phyloP scores from a whole-genome alignment of 2,888 invertebrate species.

The Eulithis testata region DNA sequence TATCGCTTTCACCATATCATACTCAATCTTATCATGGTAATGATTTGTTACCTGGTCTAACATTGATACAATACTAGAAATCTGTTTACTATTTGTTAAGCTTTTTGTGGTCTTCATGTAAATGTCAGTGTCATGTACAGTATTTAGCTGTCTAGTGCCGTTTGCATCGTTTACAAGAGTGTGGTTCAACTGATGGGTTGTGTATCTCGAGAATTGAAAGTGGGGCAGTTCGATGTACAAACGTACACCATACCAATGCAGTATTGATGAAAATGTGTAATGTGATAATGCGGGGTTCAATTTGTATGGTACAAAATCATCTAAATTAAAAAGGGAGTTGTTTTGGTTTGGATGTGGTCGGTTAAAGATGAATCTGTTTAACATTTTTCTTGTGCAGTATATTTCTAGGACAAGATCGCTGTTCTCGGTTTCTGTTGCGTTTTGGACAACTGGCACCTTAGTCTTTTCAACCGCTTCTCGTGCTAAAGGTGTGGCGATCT shows the following conservation, averaged over 20 bases:
- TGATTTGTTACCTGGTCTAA: conserved; percentile 1
- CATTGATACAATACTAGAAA: neutral
- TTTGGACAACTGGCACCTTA: conserved; percentile 24
- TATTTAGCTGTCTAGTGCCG: conserved; percentile 17
- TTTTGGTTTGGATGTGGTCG: conserved; percentile 26
- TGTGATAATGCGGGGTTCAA: conserved; percentile 11
- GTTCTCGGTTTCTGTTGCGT: conserved; percentile 8
- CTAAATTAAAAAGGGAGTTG: conserved; percentile 48
- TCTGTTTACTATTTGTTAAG: neutral
- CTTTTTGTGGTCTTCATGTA: conserved; percentile 22
- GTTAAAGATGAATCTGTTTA: conserved; percentile 28
- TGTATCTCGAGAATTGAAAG: conserved; percentile 45
- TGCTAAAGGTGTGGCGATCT: conserved; percentile 48
- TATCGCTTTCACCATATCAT: conserved; percentile 29
- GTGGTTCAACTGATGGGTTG: conserved; percentile 47
- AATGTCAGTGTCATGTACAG: conserved; percentile 18
- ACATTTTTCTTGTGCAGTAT: conserved; percentile 50
- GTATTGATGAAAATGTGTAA: conserved; percentile 45
- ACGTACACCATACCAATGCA: conserved; percentile 55
- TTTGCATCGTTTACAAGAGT: conserved; percentile 49
- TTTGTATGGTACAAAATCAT: conserved; percentile 47
- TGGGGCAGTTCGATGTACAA: conserved; percentile 44
- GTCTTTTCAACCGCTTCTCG: conserved; percentile 45
- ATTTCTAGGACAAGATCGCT: conserved; percentile 52
- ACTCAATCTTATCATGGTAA: conserved; percentile 9